Evolutionary conservation across 2,888 invertebrate species (phyloP).

Genomic region (Agrypnus murinus): DNA sequence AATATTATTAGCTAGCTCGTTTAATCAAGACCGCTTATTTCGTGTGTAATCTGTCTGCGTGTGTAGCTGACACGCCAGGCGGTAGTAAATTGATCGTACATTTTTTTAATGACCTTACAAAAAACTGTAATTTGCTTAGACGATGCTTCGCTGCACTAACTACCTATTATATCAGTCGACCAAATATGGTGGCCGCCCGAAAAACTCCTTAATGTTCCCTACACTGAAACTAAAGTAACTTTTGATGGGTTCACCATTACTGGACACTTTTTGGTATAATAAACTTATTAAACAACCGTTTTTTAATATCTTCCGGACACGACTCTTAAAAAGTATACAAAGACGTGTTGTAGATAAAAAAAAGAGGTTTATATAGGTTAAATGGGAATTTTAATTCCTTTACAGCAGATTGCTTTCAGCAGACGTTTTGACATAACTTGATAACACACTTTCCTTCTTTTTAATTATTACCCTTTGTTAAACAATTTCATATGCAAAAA

Average conservation of each 20-base stretch:
- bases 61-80: conserved; percentile 52
- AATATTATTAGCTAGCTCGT: conserved; percentile 40
- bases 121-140: conserved; percentile 56
- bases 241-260: conserved; percentile 43
- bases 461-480: no score
- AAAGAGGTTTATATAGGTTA: no score
- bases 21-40: conserved; percentile 43
- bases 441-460: no score
- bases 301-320: conserved; percentile 15
- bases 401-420: no score
- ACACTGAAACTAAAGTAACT: conserved; percentile 35
- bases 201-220: conserved; percentile 42
- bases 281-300: conserved; percentile 24
- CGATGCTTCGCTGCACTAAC: conserved; percentile 52
- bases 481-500: no score
- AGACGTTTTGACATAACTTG: no score
- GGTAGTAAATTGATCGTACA: conserved; percentile 54
- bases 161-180: conserved; percentile 52
- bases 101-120: conserved; percentile 54
- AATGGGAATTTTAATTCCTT: no score
- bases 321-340: neutral
- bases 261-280: conserved; percentile 36
- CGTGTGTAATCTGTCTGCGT: conserved; percentile 46
- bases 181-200: conserved; percentile 44
- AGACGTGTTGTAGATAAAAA: no score